phyloP scores from a whole-genome alignment of 1,140 invertebrate species.

The Zaprionus ghesquierei region DNA sequence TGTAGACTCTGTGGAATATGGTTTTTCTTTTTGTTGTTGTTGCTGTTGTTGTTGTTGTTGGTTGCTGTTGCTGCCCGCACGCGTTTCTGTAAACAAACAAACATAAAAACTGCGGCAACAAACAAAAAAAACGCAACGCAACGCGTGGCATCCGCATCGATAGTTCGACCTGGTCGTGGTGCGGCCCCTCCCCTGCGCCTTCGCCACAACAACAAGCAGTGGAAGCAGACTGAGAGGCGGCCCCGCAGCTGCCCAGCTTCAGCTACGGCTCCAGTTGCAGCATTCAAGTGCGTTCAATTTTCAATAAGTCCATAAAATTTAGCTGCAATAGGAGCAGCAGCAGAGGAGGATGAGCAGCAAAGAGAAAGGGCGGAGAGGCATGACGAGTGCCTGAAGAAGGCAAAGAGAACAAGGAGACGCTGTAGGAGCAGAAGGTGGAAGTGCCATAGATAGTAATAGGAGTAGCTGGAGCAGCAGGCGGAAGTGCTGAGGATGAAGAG shows the following conservation, averaged over 20 bases:
- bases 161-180: conserved; percentile 27
- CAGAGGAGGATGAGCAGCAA: too few species aligned
- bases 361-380: too few species aligned
- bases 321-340: neutral
- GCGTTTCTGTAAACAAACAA: conserved; percentile 78
- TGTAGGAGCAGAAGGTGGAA: too few species aligned
- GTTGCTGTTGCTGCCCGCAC: conserved; percentile 67
- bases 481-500: neutral
- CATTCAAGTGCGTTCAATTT: conserved; percentile 76
- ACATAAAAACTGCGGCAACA: conserved; percentile 44
- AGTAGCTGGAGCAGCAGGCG: neutral
- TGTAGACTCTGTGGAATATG: neutral
- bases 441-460: too few species aligned
- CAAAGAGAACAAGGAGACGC: neutral
- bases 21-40: neutral
- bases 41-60: conserved; percentile 18
- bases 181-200: conserved; percentile 18
- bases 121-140: conserved; percentile 49
- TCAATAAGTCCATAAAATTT: conserved; percentile 78
- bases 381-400: too few species aligned
- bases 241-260: conserved; percentile 11
- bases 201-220: conserved; percentile 60
- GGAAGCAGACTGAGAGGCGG: conserved; percentile 65
- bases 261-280: conserved; percentile 3
- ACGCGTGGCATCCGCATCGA: conserved; percentile 54